These are phyloP conservation scores for Luehdorfia chinensis DNA, from an alignment of 1,140 invertebrate species.

Conservation along the genomic window DNA sequence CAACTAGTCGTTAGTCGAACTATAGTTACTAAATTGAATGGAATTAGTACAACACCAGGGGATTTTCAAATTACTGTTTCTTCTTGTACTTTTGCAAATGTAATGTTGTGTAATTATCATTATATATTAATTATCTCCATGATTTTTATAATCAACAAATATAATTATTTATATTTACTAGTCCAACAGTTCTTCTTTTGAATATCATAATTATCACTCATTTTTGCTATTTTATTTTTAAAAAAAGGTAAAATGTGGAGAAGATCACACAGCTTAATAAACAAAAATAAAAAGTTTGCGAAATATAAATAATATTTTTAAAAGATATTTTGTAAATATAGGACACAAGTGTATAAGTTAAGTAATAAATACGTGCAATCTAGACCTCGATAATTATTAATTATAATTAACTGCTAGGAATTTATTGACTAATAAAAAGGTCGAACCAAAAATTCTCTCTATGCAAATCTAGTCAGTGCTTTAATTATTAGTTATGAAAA, in stretches of 20 bases:
- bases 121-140: too few species aligned
- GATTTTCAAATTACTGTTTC: too few species aligned
- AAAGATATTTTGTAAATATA: slow-evolving; percentile 74
- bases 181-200: too few species aligned
- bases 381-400: slow-evolving; percentile 55
- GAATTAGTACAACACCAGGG: slow-evolving; percentile 50
- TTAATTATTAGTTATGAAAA: slow-evolving; percentile 25
- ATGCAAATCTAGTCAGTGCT: slow-evolving; percentile 44
- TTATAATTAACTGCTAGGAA: slow-evolving; percentile 53
- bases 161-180: too few species aligned
- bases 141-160: too few species aligned
- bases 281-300: slow-evolving; percentile 49
- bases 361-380: slow-evolving; percentile 65
- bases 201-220: too few species aligned
- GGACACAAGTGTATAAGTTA: slow-evolving; percentile 38
- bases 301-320: slow-evolving; percentile 72
- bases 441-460: slow-evolving; percentile 33
- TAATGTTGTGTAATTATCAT: too few species aligned
- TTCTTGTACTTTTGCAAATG: too few species aligned
- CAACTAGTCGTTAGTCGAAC: slow-evolving; percentile 46
- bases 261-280: slow-evolving; percentile 21
- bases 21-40: slow-evolving; percentile 56
- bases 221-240: too few species aligned
- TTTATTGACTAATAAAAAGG: slow-evolving; percentile 43
- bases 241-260: too few species aligned